phyloP scores from a whole-genome alignment of 92 coral and sea anemone species.

The Palythoa caribaeorum region DNA sequence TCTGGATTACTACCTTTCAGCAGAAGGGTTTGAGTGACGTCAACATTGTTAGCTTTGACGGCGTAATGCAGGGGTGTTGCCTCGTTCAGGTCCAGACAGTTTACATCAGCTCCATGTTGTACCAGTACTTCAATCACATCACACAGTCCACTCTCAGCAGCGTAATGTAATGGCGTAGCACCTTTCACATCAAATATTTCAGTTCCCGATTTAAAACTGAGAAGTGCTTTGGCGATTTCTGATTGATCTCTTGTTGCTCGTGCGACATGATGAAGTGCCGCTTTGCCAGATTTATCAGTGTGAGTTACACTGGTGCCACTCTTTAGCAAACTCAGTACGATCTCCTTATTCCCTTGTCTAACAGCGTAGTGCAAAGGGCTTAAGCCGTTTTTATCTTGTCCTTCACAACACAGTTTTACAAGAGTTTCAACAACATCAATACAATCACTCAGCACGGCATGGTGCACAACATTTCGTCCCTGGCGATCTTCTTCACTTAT shows the following conservation, averaged over 20 bases:
- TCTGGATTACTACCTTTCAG: conserved; percentile 6
- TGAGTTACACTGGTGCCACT: not conserved
- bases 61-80: conserved; percentile 37
- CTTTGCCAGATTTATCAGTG: conserved; percentile 7
- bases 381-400: conserved; percentile 1
- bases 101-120: conserved; percentile 20
- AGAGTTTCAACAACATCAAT: not conserved
- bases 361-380: conserved; percentile 19
- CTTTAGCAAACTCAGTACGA: not conserved
- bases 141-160: conserved; percentile 17
- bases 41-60: not conserved
- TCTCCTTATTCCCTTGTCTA: not conserved
- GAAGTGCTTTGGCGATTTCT: not conserved
- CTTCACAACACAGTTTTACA: not conserved
- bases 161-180: conserved; percentile 33
- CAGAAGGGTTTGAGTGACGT: conserved; percentile 11
- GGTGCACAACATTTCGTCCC: conserved; percentile 8
- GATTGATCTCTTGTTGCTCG: conserved; percentile 1
- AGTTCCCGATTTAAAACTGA: not conserved
- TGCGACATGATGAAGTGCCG: conserved; percentile 23
- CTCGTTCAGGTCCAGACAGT: conserved; percentile 30
- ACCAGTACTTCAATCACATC: conserved; percentile 2
- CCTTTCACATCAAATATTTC: conserved; percentile 4
- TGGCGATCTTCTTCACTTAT: not conserved
- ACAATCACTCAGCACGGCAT: conserved; percentile 12